These are phyloP conservation scores for Leptinotarsa defecta DNA, from an alignment of 1,140 invertebrate genomes.

Conservation along the genomic window DNA sequence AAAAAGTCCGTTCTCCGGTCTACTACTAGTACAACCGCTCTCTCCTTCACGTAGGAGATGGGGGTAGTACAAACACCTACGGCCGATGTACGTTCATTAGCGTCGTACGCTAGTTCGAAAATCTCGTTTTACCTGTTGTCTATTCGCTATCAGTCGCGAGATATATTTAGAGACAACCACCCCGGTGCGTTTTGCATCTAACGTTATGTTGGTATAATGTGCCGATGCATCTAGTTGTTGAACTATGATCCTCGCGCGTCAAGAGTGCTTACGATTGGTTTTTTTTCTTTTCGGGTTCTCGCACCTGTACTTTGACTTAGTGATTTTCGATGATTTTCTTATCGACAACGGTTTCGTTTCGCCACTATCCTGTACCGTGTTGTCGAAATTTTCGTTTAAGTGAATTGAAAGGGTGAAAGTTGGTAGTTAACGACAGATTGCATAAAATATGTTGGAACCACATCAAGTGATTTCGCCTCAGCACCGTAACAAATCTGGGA, in stretches of 20 bases:
- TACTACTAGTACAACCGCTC: not conserved
- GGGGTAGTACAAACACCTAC: constrained; percentile 24
- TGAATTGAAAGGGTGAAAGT: constrained; percentile 9
- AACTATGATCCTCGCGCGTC: not conserved
- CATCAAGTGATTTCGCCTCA: constrained; percentile 41
- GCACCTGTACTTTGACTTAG: constrained; percentile 23
- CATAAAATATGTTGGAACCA: constrained; percentile 39
- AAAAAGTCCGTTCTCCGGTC: not conserved
- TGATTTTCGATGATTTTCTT: not conserved
- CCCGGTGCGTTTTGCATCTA: not conserved
- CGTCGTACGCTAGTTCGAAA: constrained; percentile 44
- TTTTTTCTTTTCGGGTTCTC: not conserved
- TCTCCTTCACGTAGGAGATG: not conserved
- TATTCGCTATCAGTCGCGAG: constrained; percentile 35
- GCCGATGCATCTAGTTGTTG: not conserved
- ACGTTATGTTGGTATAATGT: not conserved
- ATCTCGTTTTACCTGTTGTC: constrained; percentile 54
- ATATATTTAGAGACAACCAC: constrained; percentile 47
- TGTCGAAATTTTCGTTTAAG: not conserved
- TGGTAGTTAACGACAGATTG: not conserved
- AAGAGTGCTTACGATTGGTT: constrained; percentile 11
- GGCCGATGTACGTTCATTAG: constrained; percentile 38
- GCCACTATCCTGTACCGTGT: not conserved
- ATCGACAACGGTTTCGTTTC: constrained; percentile 4
- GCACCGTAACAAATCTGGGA: constrained; percentile 52